phyloP scores from a whole-genome alignment of 2,797 vertebrate species.

The Catharus ustulatus region DNA sequence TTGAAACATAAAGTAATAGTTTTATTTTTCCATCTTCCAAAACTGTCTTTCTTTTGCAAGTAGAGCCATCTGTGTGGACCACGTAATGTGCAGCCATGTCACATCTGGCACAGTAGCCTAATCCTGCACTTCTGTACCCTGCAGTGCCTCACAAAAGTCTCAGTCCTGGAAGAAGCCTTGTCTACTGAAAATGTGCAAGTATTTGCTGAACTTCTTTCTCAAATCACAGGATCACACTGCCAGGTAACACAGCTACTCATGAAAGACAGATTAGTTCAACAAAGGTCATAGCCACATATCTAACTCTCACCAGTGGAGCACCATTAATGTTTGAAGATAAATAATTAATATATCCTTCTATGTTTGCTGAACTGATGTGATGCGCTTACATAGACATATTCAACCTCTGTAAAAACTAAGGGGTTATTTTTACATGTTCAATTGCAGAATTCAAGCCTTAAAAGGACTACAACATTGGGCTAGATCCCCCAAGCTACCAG shows the following conservation, averaged over 20 bases:
- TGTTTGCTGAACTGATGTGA: not conserved
- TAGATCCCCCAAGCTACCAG: not conserved
- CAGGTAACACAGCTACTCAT: not conserved
- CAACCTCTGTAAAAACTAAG: not conserved
- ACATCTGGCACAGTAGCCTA: not conserved
- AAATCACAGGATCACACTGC: not conserved
- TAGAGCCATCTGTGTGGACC: not conserved
- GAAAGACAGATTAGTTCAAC: not conserved
- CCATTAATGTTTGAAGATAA: not conserved
- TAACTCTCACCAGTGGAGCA: not conserved
- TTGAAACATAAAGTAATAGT: not conserved
- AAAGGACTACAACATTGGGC: not conserved
- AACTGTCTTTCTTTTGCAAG: not conserved
- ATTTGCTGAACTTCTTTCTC: not conserved
- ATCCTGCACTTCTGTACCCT: not conserved
- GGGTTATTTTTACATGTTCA: not conserved
- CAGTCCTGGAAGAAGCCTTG: not conserved
- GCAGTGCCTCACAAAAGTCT: not conserved
- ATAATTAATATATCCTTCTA: not conserved
- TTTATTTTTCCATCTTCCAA: not conserved
- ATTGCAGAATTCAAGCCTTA: not conserved
- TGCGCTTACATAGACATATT: not conserved
- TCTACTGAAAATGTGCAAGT: not conserved
- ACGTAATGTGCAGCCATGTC: not conserved
- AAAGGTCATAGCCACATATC: not conserved